phyloP scores from a whole-genome alignment of 2,797 vertebrate species.

The Arctocebus calabarensis region DNA sequence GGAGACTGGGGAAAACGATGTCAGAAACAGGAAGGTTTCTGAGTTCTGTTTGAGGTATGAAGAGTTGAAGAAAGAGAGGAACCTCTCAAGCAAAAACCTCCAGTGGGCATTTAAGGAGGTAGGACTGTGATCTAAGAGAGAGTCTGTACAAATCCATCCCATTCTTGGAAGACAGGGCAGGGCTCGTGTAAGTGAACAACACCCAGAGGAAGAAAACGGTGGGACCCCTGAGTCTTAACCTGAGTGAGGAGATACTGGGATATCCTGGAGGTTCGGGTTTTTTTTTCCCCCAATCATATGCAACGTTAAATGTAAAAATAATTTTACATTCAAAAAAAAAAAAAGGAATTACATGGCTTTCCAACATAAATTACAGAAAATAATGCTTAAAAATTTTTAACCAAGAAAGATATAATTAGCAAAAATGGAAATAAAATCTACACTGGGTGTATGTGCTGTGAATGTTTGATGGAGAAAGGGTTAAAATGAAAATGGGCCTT shows the following conservation, averaged over 20 bases:
- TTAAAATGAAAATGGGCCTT: not conserved
- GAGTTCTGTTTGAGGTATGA: slow-evolving; percentile 1
- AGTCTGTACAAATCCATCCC: not conserved
- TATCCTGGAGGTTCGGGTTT: not conserved
- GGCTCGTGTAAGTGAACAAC: not conserved
- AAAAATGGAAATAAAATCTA: slow-evolving; percentile 37
- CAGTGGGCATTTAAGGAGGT: not conserved
- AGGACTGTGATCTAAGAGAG: not conserved
- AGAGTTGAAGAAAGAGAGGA: slow-evolving; percentile 39
- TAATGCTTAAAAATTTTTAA: slow-evolving; percentile 45
- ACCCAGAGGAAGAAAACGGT: not conserved
- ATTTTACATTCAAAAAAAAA: not conserved
- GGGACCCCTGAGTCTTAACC: not conserved
- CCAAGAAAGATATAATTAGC: slow-evolving; percentile 34
- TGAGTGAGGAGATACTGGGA: not conserved
- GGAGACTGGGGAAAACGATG: not conserved
- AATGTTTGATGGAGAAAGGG: not conserved
- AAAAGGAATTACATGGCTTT: slow-evolving; percentile 55
- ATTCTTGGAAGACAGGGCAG: not conserved
- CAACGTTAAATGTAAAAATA: slow-evolving; percentile 49
- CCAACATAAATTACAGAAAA: slow-evolving; percentile 56
- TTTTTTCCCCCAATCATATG: not conserved
- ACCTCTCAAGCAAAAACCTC: slow-evolving; percentile 18
- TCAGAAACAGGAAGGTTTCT: not conserved
- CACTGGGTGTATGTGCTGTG: not conserved